phyloP scores from a whole-genome alignment of 2,888 invertebrate genomes.

The Furcula furcula region DNA sequence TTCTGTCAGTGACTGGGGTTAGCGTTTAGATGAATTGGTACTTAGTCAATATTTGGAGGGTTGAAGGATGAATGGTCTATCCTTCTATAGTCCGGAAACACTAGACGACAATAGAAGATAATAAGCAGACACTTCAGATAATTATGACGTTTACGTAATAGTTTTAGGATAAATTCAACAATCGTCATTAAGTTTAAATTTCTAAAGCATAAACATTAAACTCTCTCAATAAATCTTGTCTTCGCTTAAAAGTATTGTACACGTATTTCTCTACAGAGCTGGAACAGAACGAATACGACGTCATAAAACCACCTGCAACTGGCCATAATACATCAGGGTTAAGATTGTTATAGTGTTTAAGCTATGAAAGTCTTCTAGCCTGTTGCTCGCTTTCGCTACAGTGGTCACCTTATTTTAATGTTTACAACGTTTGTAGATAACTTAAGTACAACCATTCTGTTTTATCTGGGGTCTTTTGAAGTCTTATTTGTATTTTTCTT shows the following conservation, averaged over 20 bases:
- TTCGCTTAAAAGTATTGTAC: conserved; percentile 1
- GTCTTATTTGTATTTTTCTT: no score
- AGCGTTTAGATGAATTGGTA: no score
- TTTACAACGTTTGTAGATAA: background rate
- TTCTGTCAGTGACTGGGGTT: conserved; percentile 36
- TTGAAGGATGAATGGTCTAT: no score
- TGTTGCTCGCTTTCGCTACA: background rate
- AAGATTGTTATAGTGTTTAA: conserved; percentile 1
- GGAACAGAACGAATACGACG: conserved; percentile 1
- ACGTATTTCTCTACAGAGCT: background rate
- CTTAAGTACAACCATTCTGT: no score
- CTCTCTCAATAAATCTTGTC: background rate
- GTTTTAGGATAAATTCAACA: no score
- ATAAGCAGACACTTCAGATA: no score
- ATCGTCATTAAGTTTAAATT: background rate
- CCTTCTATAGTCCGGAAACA: no score
- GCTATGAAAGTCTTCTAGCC: background rate
- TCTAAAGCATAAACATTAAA: background rate
- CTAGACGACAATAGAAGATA: no score
- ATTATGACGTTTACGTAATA: no score
- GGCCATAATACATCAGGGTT: conserved; percentile 1
- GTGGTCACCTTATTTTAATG: background rate
- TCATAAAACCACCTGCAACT: conserved; percentile 2
- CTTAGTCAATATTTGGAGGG: no score
- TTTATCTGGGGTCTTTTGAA: no score